A percentile compares a stretch with the other conserved stretches of the same genome.
phyloP scores from a whole-genome alignment of 2,888 invertebrate genomes.

The Meteorus colon region DNA sequence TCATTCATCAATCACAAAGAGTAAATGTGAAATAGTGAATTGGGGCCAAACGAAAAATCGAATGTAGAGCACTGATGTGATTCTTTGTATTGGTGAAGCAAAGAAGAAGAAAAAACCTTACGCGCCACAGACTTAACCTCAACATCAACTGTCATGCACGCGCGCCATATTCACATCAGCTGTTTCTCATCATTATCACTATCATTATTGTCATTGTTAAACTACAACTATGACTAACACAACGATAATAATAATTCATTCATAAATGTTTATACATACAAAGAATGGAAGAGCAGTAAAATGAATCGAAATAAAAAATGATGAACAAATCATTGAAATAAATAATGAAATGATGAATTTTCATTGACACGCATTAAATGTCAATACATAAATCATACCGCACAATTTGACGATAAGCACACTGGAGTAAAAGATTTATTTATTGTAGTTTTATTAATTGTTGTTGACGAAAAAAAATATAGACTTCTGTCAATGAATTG shows the following conservation, averaged over 20 bases:
- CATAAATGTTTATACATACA: not conserved
- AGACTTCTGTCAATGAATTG: not conserved
- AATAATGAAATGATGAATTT: not conserved
- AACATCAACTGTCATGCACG: constrained; percentile 46
- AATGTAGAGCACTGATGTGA: not conserved
- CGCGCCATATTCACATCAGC: constrained; percentile 55
- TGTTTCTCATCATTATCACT: constrained; percentile 40
- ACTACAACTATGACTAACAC: constrained; percentile 11
- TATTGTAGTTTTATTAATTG: not conserved
- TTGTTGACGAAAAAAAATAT: too few species aligned
- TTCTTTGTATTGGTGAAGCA: not conserved
- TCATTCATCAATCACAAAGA: not conserved
- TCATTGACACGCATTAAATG: not conserved
- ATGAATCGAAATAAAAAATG: not conserved
- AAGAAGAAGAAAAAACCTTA: constrained; percentile 20
- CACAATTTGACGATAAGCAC: constrained; percentile 36
- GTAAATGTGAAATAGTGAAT: constrained; percentile 11
- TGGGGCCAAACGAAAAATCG: not conserved
- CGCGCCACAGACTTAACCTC: constrained; percentile 39
- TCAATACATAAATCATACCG: constrained; percentile 11
- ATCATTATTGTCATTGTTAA: constrained; percentile 11
- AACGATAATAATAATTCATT: not conserved
- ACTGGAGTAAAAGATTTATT: constrained; percentile 29
- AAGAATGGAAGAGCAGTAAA: not conserved
- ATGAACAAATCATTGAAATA: not conserved